Evolutionary conservation across 1,140 invertebrate genomes (phyloP).

Genomic region (Ditylenchus dipsaci): DNA sequence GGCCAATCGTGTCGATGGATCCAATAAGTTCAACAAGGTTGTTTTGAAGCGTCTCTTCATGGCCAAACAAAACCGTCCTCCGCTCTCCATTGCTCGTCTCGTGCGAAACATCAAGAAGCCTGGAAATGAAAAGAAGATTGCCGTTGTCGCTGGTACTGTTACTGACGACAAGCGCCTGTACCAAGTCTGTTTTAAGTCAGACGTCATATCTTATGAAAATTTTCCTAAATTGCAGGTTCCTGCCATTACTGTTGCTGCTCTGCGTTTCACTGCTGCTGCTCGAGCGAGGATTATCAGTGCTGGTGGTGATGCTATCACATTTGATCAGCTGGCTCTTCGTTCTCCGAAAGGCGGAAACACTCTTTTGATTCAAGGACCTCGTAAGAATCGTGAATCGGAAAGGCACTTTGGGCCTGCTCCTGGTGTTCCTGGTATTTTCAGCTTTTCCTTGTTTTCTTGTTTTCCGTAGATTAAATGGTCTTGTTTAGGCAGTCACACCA

Average conservation of each 20-base stretch:
- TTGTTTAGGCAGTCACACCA: no score
- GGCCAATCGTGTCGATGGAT: slow-evolving; percentile 23
- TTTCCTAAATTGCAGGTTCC: slow-evolving; percentile 76
- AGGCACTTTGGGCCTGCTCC: slow-evolving; percentile 95
- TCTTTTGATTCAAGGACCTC: slow-evolving; percentile 82
- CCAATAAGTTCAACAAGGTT: no score
- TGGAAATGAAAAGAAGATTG: no score
- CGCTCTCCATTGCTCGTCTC: slow-evolving; percentile 88
- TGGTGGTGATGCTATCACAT: no score
- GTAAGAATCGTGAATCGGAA: slow-evolving; percentile 83
- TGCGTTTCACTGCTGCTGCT: no score
- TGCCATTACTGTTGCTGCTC: slow-evolving; percentile 81
- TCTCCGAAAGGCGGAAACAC: slow-evolving; percentile 88
- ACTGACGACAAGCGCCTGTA: slow-evolving; percentile 89
- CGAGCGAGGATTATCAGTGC: no score
- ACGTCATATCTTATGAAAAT: no score
- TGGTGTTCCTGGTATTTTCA: slow-evolving; percentile 68
- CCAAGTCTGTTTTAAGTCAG: no score
- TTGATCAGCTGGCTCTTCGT: slow-evolving; percentile 77
- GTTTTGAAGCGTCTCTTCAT: no score
- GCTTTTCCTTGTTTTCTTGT: no score
- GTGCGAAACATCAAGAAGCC: no score
- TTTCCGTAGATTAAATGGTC: no score
- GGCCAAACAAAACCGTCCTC: slow-evolving; percentile 88
- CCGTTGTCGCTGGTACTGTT: slow-evolving; percentile 88